Base-by-base conservation (phyloP, 2,888 invertebrate species). In the Orthosia gracilis region DNA sequence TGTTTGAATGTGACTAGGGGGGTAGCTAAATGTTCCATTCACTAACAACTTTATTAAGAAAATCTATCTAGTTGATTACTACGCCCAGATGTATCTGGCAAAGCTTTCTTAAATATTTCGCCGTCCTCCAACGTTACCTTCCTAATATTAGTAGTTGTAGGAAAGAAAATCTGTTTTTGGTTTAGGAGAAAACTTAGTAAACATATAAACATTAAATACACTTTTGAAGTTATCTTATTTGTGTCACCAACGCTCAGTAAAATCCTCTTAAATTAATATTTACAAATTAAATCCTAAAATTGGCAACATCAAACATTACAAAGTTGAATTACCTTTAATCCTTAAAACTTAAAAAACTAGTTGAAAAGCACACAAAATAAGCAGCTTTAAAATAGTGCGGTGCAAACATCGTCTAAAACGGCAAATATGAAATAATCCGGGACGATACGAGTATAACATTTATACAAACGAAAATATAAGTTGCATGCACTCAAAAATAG, bases 401-500 rank as follows among this genome's bases (percentile, higher is more conserved):
- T 17, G 59, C 57, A 67, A 64, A 13, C n/a, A 64, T 17, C 2
- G 5, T 66, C 21, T 45, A 21, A 79, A 58, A 66, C 45, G 17
- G 63, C 11, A 50, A 47, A 70, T 40, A 59, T 69, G 12, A 75
- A 49, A 70, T 70, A 78, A 71, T 78, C n/a, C 26, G 54, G n/a
- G 23, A 45, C 12, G 18, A 69, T 74, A 40, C 40, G 40, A 40
- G 40, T 40, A 76, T 47, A 65, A 61, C 40, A 62, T 72, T 70
- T 73, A 75, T 31, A 65, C 63, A 67, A 77, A 74, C 63, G 71
- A 73, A 74, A 81, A 73, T 86, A 75, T 71, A 84, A 84, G 74
- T 84, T 65, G 69, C 64, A 73, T 86, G 69, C 78, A 82, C 66
- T 85, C 73, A 82, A 83, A 86, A 86, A 88, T 87, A 89, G 84